Base-by-base conservation (phyloP, 2,113 vertebrate species). In the Lagopus leucura region DNA sequence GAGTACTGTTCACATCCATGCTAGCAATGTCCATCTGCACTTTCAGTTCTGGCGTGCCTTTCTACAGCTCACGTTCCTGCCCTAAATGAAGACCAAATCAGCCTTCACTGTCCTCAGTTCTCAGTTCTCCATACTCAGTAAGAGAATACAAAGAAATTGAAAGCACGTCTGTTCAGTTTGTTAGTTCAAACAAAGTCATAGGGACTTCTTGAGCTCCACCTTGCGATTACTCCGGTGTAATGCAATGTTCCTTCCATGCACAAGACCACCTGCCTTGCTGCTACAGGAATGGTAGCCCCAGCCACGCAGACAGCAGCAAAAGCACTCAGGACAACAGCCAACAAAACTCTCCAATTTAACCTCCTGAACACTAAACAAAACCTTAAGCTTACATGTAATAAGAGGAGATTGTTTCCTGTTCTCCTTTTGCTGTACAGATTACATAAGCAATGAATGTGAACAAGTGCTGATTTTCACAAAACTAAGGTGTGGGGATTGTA, bases 151-250 rank as follows among this genome's bases (percentile, higher is more conserved):
- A 5, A 34, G 5, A 73, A 92, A 50, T 14, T 30, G 36, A 0
- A 1, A 76, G n/a, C 36, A 20, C 14, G 75, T 73, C 54, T 15
- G 4, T 1, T 45, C 36, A 6, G 4, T 65, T 43, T 38, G 28
- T 6, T 8, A 50, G 32, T 8, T 10, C 2, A 5, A 48, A 64
- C 42, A 21, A 55, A 75, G 64, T 34, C 88, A 84, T 52, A 72
- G 2, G 2, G 71, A 40, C 64, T 73, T 92, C 92, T 50, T 74
- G 94, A 94, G 97, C 80, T 92, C 97, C 97, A 97, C 82, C 98
- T 98, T 93, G 96, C 93, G 97, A 82, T 72, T 75, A 34, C 16
- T 85, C 48, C 2, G 13, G 63, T 54, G 61, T 77, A 95, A 65
- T 93, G 84, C 71, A 58, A 72, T 88, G 73, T 42, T 92, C 65